phyloP scores from a whole-genome alignment of 2,113 vertebrate species.

The Lamprotornis superbus region DNA sequence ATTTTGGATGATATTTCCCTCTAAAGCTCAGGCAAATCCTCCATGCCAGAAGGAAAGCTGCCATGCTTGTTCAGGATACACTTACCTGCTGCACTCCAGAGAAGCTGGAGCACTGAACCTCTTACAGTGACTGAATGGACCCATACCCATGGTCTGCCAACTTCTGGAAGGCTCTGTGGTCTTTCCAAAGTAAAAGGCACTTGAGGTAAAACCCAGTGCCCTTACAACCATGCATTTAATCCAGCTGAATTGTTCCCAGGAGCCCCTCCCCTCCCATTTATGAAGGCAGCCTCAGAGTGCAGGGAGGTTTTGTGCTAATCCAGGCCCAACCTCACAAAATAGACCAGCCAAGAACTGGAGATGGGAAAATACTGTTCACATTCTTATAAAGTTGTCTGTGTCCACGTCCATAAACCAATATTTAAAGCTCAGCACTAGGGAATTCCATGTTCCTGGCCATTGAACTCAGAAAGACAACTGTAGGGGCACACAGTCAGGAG shows the following conservation, averaged over 20 bases:
- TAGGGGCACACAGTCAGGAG: neutral
- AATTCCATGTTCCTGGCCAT: neutral
- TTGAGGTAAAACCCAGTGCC: neutral
- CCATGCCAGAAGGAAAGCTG: neutral
- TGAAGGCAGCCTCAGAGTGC: neutral
- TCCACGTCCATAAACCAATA: neutral
- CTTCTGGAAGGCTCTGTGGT: neutral
- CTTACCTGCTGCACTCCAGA: neutral
- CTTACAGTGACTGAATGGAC: neutral
- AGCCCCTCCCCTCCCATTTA: neutral
- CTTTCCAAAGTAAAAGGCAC: neutral
- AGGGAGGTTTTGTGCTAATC: neutral
- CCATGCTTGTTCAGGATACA: neutral
- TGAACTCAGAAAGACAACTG: neutral
- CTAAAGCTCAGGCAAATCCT: neutral
- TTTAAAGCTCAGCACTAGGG: neutral
- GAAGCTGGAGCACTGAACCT: neutral
- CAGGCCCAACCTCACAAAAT: neutral
- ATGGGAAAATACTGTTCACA: neutral
- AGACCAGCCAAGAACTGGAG: neutral
- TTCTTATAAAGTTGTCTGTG: neutral
- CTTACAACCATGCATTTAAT: neutral
- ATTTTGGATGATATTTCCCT: neutral
- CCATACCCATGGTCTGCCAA: neutral
- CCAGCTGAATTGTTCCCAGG: neutral